Base-by-base conservation (phyloP, 2,113 vertebrate genomes). In the Collichthys lucidus region DNA sequence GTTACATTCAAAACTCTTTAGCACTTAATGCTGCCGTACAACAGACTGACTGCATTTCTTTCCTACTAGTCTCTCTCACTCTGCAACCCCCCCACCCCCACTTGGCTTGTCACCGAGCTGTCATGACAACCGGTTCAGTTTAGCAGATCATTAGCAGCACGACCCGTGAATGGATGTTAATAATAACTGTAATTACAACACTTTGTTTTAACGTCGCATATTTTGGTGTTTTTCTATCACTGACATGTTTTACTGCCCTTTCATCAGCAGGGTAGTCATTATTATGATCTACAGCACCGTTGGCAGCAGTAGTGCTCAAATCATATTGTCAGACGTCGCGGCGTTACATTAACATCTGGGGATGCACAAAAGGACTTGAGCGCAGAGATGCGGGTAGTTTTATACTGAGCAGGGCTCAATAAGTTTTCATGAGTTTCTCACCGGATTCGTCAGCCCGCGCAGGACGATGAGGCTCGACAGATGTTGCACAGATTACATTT, bases 101-200 rank as follows among this genome's bases (percentile, higher is more conserved):
- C n/a, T 3, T 15, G 44, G 44, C 44, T 35, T 80, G 73, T 75
- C 74, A 74, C 4, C 4, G n/a, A 22, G 84, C 83, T 82, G 88
- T 75, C 88, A 90, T 89, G 88, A 61, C 83, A 90, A 91, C 84
- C 61, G 15, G 35, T 57, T 86, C 63, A 74, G 14, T 63, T 61
- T 64, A 68, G 70, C 64, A 77, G 70, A 77, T 86, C 46, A 52
- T 79, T 79, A 84, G 66, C 75, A 67, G 1, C 71, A 46, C 75
- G 14, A 26, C 26, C 73, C 2, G 12, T 50, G 26, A 75, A 70
- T 49, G 40, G 47, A 2, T 49, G 63, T 72, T 66, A 77, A 83
- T 84, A 77, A 79, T 82, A 70, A 69, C 59, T 56, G 35, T 86
- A 68, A 85, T 83, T 59, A 84, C 53, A 29, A 31, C 0, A 0